Evolutionary conservation across 2,888 invertebrate genomes (phyloP).

Genomic region (Chymomyza fuscimana): DNA sequence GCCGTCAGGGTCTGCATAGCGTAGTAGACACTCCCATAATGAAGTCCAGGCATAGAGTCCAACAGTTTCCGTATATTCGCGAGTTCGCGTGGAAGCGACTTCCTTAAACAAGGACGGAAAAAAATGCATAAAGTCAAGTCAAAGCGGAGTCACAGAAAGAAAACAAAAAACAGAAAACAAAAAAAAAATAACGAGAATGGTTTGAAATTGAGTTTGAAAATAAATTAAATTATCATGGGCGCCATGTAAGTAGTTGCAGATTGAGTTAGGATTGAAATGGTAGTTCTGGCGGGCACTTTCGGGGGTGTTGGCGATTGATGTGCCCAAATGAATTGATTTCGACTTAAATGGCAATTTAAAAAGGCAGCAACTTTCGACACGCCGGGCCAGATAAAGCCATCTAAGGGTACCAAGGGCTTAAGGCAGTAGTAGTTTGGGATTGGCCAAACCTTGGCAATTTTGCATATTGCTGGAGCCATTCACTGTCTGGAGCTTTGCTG

Average conservation of each 20-base stretch:
- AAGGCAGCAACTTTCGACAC: constrained; percentile 60
- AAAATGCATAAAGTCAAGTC: constrained; percentile 58
- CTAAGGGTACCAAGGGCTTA: background rate
- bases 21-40: constrained; percentile 19
- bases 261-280: constrained; percentile 22
- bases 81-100: background rate
- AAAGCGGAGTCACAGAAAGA: constrained; percentile 35
- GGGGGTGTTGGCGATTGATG: constrained; percentile 16
- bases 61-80: background rate
- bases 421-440: background rate
- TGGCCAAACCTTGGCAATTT: constrained; percentile 41
- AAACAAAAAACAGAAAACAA: background rate
- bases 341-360: constrained; percentile 70
- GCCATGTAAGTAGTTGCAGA: constrained; percentile 58
- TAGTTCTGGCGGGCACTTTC: background rate
- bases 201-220: constrained; percentile 69
- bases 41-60: background rate
- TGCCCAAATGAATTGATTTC: constrained; percentile 67
- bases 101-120: constrained; percentile 22
- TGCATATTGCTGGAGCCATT: constrained; percentile 55
- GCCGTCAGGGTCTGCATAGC: constrained; percentile 4
- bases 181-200: constrained; percentile 34
- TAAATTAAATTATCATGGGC: constrained; percentile 67
- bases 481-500: background rate
- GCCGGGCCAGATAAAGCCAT: constrained; percentile 30